These are phyloP conservation scores for Synanthedon myopaeformis DNA, from an alignment of 2,888 invertebrate genomes.

Conservation along the genomic window DNA sequence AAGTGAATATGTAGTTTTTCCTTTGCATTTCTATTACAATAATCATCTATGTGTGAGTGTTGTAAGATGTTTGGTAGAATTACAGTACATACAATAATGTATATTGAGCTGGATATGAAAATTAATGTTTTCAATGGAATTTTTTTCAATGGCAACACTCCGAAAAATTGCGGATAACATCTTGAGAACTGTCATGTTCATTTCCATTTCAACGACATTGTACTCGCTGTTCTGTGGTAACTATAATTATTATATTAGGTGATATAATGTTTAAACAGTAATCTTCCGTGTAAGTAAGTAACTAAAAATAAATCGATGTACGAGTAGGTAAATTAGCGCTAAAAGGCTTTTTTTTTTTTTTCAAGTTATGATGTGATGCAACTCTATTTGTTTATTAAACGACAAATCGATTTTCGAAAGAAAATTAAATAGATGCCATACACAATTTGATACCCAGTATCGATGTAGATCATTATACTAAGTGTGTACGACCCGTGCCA, in stretches of 20 bases:
- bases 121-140: neutral
- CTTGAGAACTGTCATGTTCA: constrained; percentile 7
- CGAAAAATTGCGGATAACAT: neutral
- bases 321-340: neutral
- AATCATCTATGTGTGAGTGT: constrained; percentile 3
- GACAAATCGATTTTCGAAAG: constrained; percentile 11
- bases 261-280: constrained; percentile 11
- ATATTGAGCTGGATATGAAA: constrained; percentile 14
- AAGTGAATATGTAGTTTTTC: constrained; percentile 2
- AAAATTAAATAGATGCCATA: constrained; percentile 43
- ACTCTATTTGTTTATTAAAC: neutral
- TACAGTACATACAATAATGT: constrained; percentile 9
- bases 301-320: constrained; percentile 4
- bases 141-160: neutral
- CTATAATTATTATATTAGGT: constrained; percentile 15
- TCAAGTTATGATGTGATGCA: neutral
- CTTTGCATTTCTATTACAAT: constrained; percentile 6
- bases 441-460: constrained; percentile 33
- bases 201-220: constrained; percentile 22
- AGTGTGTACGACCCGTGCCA: neutral
- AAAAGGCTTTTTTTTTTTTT: neutral
- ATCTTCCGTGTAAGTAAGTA: constrained; percentile 16
- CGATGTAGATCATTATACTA: constrained; percentile 20
- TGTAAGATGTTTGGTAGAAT: constrained; percentile 9
- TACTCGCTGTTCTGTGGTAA: constrained; percentile 41